Evolutionary conservation across 1,140 invertebrate species (phyloP).

Genomic region (Drosophila santomea): DNA sequence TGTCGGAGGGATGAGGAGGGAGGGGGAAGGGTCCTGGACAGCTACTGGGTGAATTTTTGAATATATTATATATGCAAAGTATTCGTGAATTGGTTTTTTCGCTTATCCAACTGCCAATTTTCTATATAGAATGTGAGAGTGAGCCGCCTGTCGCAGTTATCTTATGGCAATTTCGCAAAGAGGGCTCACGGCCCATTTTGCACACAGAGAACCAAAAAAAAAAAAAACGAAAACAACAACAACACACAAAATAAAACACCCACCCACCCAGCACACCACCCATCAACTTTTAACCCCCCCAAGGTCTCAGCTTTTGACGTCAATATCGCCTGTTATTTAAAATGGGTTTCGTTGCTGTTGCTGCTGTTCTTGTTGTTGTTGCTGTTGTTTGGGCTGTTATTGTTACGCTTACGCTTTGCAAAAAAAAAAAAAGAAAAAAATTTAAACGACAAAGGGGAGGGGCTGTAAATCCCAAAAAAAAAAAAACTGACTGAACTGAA

Average conservation of each 20-base stretch:
- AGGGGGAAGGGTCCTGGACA: constrained; percentile 56
- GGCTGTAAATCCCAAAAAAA: constrained; percentile 57
- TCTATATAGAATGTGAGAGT: constrained; percentile 60
- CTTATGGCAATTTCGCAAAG: constrained; percentile 75
- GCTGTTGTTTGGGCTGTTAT: constrained; percentile 52
- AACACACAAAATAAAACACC: not conserved
- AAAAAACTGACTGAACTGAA: not conserved
- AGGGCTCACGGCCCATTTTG: constrained; percentile 64
- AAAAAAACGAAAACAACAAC: not conserved
- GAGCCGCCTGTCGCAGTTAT: constrained; percentile 75
- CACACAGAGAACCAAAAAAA: constrained; percentile 30
- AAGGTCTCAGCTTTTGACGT: constrained; percentile 39
- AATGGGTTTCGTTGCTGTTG: constrained; percentile 63
- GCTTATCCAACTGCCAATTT: constrained; percentile 84
- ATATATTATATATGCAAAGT: constrained; percentile 84
- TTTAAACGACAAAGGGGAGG: constrained; percentile 9
- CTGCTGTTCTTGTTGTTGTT: constrained; percentile 26
- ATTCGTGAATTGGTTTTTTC: constrained; percentile 84
- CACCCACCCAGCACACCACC: constrained; percentile 6
- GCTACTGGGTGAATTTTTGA: constrained; percentile 69
- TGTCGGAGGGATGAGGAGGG: not conserved
- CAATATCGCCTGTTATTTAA: constrained; percentile 71
- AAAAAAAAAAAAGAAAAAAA: constrained; percentile 33
- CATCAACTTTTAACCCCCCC: constrained; percentile 3
- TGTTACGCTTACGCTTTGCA: constrained; percentile 67